These are phyloP conservation scores for Simalia tracyae DNA, from an alignment of 2,797 vertebrate species.

Conservation along the genomic window DNA sequence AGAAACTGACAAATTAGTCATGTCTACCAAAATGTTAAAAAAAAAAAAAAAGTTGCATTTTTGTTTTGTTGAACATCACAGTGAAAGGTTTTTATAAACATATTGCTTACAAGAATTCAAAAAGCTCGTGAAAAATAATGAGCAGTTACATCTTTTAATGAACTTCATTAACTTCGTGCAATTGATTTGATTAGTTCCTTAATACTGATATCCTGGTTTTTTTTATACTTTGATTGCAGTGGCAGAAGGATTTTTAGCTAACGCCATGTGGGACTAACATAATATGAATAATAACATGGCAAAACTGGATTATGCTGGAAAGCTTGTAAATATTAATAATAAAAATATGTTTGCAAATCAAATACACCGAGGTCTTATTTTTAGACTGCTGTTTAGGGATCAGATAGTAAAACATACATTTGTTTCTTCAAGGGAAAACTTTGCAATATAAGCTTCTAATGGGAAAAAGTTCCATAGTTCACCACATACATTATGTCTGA, in stretches of 20 bases:
- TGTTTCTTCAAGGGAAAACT: slow-evolving; percentile 50
- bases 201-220: slow-evolving; percentile 19
- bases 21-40: background rate
- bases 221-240: slow-evolving; percentile 24
- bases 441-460: slow-evolving; percentile 53
- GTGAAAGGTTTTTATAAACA: background rate
- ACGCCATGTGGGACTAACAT: slow-evolving; percentile 46
- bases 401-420: slow-evolving; percentile 51
- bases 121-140: background rate
- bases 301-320: background rate
- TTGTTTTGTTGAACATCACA: background rate
- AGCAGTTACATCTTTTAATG: background rate
- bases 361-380: slow-evolving; percentile 60
- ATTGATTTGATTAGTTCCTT: slow-evolving; percentile 23
- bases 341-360: slow-evolving; percentile 62
- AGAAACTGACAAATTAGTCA: slow-evolving; percentile 16
- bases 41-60: background rate
- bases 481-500: slow-evolving; percentile 35
- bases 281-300: slow-evolving; percentile 35
- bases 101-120: background rate
- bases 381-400: slow-evolving; percentile 50
- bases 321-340: slow-evolving; percentile 48
- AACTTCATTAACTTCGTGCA: accelerated
- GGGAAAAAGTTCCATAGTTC: slow-evolving; percentile 32
- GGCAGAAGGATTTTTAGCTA: slow-evolving; percentile 50